These are phyloP conservation scores for Pseudorhiza aurosa DNA, from an alignment of 30 jellyfish, hydroid and myxozoan genomes.

Conservation along the genomic window DNA sequence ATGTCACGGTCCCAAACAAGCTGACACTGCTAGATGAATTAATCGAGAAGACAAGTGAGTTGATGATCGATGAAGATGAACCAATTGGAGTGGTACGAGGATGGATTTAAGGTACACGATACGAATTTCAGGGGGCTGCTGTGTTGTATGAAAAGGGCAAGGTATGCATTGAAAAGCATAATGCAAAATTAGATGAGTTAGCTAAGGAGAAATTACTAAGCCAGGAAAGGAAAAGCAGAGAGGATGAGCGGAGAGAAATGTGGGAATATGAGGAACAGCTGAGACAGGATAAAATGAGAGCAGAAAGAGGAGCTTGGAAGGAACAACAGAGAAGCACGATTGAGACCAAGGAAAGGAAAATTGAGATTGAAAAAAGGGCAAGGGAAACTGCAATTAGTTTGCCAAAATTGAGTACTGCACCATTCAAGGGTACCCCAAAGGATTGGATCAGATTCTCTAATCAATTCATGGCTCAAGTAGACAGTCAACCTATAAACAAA, in stretches of 20 bases:
- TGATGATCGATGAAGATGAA: constrained; percentile 23
- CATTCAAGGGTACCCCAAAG: constrained; percentile 56
- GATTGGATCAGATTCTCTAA: constrained; percentile 31
- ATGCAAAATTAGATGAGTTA: neutral
- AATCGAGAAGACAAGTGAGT: constrained; percentile 12
- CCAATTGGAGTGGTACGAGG: neutral
- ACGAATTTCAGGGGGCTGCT: neutral
- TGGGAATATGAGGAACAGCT: constrained; percentile 5
- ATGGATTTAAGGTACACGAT: neutral
- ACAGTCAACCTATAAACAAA: constrained; percentile 38
- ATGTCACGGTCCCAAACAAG: constrained; percentile 4
- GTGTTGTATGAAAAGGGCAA: constrained; percentile 25
- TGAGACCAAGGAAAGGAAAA: constrained; percentile 37
- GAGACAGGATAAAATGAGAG: constrained; percentile 21
- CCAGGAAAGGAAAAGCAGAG: constrained; percentile 28
- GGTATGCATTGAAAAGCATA: neutral
- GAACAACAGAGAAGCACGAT: constrained; percentile 14
- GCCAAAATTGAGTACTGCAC: constrained; percentile 47
- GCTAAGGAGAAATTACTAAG: neutral
- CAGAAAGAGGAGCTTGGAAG: constrained; percentile 32
- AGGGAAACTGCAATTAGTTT: neutral
- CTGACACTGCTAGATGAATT: neutral
- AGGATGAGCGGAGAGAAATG: constrained; percentile 37
- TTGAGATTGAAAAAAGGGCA: constrained; percentile 31
- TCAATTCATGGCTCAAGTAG: constrained; percentile 47